Conservation (phyloP, 2,113 vertebrate species). For the Sminthopsis crassicaudata region DNA sequence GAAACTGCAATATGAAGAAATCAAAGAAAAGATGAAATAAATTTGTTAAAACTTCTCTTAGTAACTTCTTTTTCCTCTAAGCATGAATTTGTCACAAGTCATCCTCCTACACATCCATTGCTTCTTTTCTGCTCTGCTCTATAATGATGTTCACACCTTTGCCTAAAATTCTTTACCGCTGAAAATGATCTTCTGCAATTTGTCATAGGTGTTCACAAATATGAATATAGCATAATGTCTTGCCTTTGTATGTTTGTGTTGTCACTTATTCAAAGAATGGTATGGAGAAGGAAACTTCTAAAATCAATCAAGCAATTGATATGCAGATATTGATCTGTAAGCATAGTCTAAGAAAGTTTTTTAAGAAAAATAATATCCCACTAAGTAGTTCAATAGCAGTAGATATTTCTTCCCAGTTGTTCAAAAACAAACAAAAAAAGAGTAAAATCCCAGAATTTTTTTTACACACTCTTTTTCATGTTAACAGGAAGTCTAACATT, state of each 20-base stretch:
- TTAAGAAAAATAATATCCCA: background rate
- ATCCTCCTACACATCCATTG: background rate
- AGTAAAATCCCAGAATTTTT: conserved; percentile 40
- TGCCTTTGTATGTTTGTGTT: background rate
- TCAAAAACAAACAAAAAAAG: conserved; percentile 24
- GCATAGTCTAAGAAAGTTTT: conserved; percentile 38
- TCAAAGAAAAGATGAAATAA: conserved; percentile 37
- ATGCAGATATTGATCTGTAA: background rate
- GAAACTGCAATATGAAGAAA: conserved; percentile 24
- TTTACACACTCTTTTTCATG: conserved; percentile 14
- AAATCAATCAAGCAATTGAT: background rate
- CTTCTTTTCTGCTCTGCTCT: background rate
- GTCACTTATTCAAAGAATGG: background rate
- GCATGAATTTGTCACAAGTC: background rate
- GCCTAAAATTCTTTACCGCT: background rate
- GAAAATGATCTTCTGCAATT: background rate
- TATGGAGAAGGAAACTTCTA: background rate
- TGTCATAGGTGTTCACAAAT: background rate
- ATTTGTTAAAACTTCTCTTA: background rate
- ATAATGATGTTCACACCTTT: background rate
- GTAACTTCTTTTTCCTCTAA: background rate
- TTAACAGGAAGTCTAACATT: background rate
- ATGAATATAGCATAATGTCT: background rate
- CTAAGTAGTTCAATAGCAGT: conserved; percentile 1
- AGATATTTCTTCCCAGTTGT: conserved; percentile 28